Evolutionary conservation across 2,888 invertebrate species (phyloP), one percentile per base, ranked within the genome.

Genomic region (Cephus sareptanus): DNA sequence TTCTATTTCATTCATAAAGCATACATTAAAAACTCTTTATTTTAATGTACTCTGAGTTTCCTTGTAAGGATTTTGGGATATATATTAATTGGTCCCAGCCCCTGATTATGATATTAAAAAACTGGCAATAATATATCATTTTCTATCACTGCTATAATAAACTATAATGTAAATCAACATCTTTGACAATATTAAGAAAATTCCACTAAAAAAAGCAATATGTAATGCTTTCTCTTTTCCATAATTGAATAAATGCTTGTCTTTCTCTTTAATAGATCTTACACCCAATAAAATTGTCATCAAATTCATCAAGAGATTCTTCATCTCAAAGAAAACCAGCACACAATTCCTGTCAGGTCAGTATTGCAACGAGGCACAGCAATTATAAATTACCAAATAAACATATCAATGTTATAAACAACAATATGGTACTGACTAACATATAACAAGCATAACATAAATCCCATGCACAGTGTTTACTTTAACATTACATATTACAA

Each of bases 241-340:
- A 56, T 9, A 56, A 2, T 23, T 23, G 9, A 23, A 56, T 56
- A 56, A 56, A 76, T 74, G 15, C 37, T 15, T 75, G n/a, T 70
- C 33, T 71, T 83, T 82, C 76, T 79, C 79, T 80, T 82, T 84
- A 85, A 80, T 84, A 92, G 92, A 92, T 92, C 85, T 90, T 93
- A 88, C 94, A 94, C 90, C 92, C 93, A 87, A 92, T 94, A 92
- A 94, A 94, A 91, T 87, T 92, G 88, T 92, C 92, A 85, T 93
- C 93, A 83, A 90, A 93, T 85, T 93, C 93, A 82, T 93, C 93
- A 76, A 92, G 94, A 88, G 94, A 94, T 87, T 91, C 92, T 81
- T 91, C 90, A 83, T 91, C 92, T 84, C 92, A 92, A 85, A 92
- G 94, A 84, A 94, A 94, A 90, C 93, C 93, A 82, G 92, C 93